Evolutionary conservation across 2,797 vertebrate species (phyloP).

Genomic region (Margarornis squamiger): DNA sequence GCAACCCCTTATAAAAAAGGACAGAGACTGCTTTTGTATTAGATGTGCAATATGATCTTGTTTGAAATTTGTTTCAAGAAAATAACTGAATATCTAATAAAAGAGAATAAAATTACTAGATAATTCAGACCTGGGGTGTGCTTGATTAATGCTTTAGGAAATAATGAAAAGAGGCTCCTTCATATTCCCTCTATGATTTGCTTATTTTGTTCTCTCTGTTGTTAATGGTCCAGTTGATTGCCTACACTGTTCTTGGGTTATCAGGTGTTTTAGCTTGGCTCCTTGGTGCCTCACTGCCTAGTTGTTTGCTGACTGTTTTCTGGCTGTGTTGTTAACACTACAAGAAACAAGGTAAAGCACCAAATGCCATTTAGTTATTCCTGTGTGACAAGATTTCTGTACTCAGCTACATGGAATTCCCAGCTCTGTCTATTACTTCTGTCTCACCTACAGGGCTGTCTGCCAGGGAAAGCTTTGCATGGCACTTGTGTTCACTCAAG

Average conservation of each 20-base stretch:
- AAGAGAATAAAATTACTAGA: neutral
- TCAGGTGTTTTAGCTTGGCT: neutral
- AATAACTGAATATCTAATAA: neutral
- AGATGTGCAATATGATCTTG: neutral
- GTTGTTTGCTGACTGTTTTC: neutral
- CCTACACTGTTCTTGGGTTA: neutral
- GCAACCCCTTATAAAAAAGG: neutral
- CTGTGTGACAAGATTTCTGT: neutral
- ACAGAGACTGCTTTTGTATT: neutral
- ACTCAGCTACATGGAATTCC: neutral
- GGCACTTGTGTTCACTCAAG: neutral
- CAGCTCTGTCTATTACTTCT: neutral
- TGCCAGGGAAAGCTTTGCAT: neutral
- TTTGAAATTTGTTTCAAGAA: neutral
- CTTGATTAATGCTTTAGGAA: neutral
- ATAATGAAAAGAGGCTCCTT: rapidly evolving
- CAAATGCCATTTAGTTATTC: neutral
- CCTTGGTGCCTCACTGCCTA: neutral
- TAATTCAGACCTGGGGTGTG: neutral
- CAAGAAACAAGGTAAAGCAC: neutral
- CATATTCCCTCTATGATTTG: neutral
- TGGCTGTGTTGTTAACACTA: neutral
- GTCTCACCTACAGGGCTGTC: neutral
- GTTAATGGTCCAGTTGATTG: neutral
- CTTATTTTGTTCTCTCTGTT: neutral